phyloP scores from a whole-genome alignment of 2,888 invertebrate genomes.

The Allolobophora icterica region DNA sequence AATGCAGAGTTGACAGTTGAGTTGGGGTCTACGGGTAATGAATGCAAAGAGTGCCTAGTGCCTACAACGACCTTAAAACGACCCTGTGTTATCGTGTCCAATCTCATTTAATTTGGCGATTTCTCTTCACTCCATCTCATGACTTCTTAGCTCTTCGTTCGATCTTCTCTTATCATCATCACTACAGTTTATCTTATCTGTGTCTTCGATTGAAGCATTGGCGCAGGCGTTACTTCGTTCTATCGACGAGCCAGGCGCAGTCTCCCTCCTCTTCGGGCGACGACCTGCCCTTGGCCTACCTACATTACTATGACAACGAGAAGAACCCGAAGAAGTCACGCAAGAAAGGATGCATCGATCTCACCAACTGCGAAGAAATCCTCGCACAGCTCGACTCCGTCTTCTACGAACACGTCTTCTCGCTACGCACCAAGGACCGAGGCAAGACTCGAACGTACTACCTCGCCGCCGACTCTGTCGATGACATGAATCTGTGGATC shows the following conservation, averaged over 20 bases:
- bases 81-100: no score
- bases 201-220: constrained; percentile 76
- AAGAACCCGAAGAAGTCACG: constrained; percentile 53
- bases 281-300: constrained; percentile 81
- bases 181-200: background rate
- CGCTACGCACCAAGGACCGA: constrained; percentile 59
- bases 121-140: background rate
- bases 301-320: constrained; percentile 87
- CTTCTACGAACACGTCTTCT: constrained; percentile 57
- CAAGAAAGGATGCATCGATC: constrained; percentile 72
- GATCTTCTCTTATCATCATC: background rate
- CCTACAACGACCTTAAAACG: no score
- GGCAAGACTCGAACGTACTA: constrained; percentile 82
- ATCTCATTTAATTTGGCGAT: no score
- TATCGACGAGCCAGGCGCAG: constrained; percentile 68
- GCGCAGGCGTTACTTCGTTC: constrained; percentile 91
- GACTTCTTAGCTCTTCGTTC: background rate
- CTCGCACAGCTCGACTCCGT: constrained; percentile 60
- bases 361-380: constrained; percentile 95
- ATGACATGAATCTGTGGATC: constrained; percentile 94
- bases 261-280: constrained; percentile 26
- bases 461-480: constrained; percentile 87
- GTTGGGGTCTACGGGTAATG: no score
- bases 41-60: no score
- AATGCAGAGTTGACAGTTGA: no score